Evolutionary conservation across 2,797 vertebrate species (phyloP), one percentile per base, ranked within the genome.

Genomic region (Distichodus sexfasciatus): DNA sequence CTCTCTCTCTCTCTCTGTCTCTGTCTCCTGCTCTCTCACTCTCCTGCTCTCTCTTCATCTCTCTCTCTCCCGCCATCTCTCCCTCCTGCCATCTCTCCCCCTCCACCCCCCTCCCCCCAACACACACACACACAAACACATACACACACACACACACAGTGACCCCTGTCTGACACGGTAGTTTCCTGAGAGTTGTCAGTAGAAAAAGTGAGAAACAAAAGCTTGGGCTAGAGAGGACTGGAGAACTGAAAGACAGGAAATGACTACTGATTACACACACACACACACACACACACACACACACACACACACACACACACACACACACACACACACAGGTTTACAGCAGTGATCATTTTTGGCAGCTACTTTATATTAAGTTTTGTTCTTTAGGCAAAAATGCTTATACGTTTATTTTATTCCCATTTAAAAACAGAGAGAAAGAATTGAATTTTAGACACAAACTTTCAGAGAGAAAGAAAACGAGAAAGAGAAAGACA

Each of bases 201-300:
- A 24, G 53, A 79, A 79, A 72, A 40, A 8, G 51, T 72, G 79
- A 70, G 61, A 82, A 90, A 90, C 89, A 88, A 90, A 90, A 80
- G 86, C 85, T 71, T 64, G 73, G 23, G 79, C 78, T 82, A 86
- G 70, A 76, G 38, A 77, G 79, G 80, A 81, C 77, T 61, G 62
- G 24, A 64, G 57, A 35, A 78, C 61, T 86, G 85, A 90, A 87
- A 90, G 70, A 82, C 85, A 91, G 89, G 89, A 91, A 91, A 88
- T 80, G 71, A 84, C 82, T 81, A 80, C 86, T 89, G 89, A 91
- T 90, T 89, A 81, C 61, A 69, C 78, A 29, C 62, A 55, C 48
- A 63, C 54, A 41, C 70, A 58, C 61, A 44, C 57, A 68, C 48
- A 33, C 63, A 57, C 53, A 64, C 46, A 50, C 65, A 69, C 66